Evolutionary conservation across 2,797 vertebrate species (phyloP).

Genomic region (Girardinus metallicus): DNA sequence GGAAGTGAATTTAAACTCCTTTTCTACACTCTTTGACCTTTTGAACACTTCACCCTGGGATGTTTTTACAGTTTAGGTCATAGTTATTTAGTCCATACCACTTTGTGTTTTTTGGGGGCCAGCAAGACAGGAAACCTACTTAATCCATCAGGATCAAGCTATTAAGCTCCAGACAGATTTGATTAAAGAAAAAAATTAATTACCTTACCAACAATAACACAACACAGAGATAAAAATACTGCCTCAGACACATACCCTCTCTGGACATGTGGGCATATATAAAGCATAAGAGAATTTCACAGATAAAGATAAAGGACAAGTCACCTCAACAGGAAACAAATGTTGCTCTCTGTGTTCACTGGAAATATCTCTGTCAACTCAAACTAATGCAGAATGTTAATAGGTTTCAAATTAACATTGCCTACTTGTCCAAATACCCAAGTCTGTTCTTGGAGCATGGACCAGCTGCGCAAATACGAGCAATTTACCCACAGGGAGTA

Average conservation of each 20-base stretch:
- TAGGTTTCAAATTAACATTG: slow-evolving; percentile 78
- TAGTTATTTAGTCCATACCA: slow-evolving; percentile 29
- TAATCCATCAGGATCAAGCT: slow-evolving; percentile 72
- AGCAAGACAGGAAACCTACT: slow-evolving; percentile 64
- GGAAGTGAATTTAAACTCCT: slow-evolving; percentile 31
- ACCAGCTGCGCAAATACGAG: slow-evolving; percentile 83
- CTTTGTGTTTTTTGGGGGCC: slow-evolving; percentile 25
- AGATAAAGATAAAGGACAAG: slow-evolving; percentile 34
- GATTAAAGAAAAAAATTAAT: slow-evolving; percentile 74
- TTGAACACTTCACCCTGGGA: slow-evolving; percentile 43
- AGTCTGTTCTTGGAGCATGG: slow-evolving; percentile 55
- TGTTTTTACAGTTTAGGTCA: slow-evolving; percentile 49
- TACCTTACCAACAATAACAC: slow-evolving; percentile 47
- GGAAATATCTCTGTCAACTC: slow-evolving; percentile 67
- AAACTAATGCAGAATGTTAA: slow-evolving; percentile 74
- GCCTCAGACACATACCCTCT: slow-evolving; percentile 31
- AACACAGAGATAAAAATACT: slow-evolving; percentile 32
- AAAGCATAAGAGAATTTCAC: slow-evolving; percentile 61
- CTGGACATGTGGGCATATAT: slow-evolving; percentile 45
- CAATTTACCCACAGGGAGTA: slow-evolving; percentile 77
- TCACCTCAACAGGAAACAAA: slow-evolving; percentile 64
- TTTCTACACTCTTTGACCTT: slow-evolving; percentile 39
- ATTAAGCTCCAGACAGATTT: slow-evolving; percentile 75
- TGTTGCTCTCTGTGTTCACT: slow-evolving; percentile 43
- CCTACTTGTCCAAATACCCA: slow-evolving; percentile 76